Conservation (phyloP, 2,888 invertebrate species). For the Drosophila helvetica region DNA sequence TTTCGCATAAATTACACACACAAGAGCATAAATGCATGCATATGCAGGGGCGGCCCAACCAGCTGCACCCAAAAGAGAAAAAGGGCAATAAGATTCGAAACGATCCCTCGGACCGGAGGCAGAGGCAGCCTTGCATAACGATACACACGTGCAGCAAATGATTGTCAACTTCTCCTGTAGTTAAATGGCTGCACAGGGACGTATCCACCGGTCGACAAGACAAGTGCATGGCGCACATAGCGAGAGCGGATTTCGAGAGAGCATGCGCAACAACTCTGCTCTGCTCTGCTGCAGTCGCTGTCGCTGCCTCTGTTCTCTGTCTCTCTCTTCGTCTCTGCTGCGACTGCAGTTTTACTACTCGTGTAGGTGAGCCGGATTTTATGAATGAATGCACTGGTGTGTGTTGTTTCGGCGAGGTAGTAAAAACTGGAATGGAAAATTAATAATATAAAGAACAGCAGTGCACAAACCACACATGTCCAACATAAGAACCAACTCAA, state of each 20-base stretch:
- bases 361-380: slow-evolving; percentile 80
- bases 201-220: slow-evolving; percentile 48
- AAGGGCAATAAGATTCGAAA: slow-evolving; percentile 65
- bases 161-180: slow-evolving; percentile 66
- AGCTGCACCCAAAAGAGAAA: slow-evolving; percentile 52
- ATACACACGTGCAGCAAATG: slow-evolving; percentile 79
- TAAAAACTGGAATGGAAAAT: slow-evolving; percentile 26
- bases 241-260: slow-evolving; percentile 44
- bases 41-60: slow-evolving; percentile 30
- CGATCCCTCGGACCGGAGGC: background rate
- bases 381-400: slow-evolving; percentile 71
- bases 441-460: slow-evolving; percentile 14
- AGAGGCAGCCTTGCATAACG: slow-evolving; percentile 75
- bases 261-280: slow-evolving; percentile 62
- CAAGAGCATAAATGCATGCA: slow-evolving; percentile 25
- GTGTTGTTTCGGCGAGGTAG: slow-evolving; percentile 35
- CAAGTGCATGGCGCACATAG: slow-evolving; percentile 57
- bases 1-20: slow-evolving; percentile 73
- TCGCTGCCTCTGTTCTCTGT: background rate
- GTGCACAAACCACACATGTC: slow-evolving; percentile 23
- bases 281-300: slow-evolving; percentile 13
- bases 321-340: slow-evolving; percentile 11
- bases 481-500: slow-evolving; percentile 15
- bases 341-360: slow-evolving; percentile 75
- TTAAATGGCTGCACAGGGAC: slow-evolving; percentile 47